Evolutionary conservation across 2,797 vertebrate genomes (phyloP).

Genomic region (Cryptoprocta ferox): DNA sequence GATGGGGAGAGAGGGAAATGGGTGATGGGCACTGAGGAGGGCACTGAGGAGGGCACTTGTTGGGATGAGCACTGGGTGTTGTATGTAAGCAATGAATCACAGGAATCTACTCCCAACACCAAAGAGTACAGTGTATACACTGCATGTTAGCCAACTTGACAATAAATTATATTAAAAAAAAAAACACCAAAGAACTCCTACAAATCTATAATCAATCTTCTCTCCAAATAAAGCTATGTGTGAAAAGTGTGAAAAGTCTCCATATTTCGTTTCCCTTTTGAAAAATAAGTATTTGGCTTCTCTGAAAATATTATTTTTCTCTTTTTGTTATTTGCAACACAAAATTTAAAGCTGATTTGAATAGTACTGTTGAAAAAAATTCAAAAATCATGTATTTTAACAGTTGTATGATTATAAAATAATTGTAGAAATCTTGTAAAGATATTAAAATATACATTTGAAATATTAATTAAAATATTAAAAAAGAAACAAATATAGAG

Average conservation of each 20-base stretch:
- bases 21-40: no score
- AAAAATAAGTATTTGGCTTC: neutral
- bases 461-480: conserved; percentile 5
- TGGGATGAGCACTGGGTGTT: no score
- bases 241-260: neutral
- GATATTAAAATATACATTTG: neutral
- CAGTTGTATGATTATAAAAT: neutral
- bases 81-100: no score
- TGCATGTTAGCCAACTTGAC: no score
- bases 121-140: no score
- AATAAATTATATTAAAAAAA: no score
- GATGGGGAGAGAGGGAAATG: no score
- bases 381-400: neutral
- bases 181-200: neutral
- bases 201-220: neutral
- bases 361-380: neutral
- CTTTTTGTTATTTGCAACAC: neutral
- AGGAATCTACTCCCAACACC: no score
- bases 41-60: no score
- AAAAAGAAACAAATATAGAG: neutral
- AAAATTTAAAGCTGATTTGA: neutral
- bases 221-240: neutral
- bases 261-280: neutral
- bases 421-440: neutral
- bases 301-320: neutral